Evolutionary conservation across 2,888 invertebrate genomes (phyloP).

Genomic region (Eudemis profundana): DNA sequence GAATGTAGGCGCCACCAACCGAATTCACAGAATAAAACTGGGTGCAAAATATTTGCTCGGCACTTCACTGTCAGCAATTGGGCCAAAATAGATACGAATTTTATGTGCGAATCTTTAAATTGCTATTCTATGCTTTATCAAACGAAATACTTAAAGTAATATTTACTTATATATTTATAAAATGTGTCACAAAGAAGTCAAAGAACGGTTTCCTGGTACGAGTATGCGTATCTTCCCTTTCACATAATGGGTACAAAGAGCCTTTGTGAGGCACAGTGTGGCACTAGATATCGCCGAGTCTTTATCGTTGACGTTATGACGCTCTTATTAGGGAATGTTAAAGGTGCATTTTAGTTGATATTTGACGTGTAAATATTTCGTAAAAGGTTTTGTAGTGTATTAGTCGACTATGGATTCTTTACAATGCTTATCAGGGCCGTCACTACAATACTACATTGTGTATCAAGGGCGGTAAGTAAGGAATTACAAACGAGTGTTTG

Average conservation of each 20-base stretch:
- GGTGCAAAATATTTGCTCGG: constrained; percentile 24
- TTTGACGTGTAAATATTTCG: neutral
- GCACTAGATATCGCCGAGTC: constrained; percentile 43
- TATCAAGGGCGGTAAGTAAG: too few relatives aligned
- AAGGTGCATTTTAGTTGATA: constrained; percentile 6
- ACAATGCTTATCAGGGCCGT: neutral
- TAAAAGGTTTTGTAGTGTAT: neutral
- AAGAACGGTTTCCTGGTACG: constrained; percentile 69
- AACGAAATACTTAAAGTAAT: neutral
- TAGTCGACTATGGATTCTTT: neutral
- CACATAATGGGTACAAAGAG: constrained; percentile 58
- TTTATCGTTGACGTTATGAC: constrained; percentile 21
- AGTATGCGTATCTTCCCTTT: constrained; percentile 52
- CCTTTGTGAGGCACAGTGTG: constrained; percentile 55
- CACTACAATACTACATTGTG: too few relatives aligned
- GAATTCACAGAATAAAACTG: constrained; percentile 24
- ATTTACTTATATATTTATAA: constrained; percentile 12
- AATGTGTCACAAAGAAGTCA: constrained; percentile 61
- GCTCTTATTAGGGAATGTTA: constrained; percentile 21
- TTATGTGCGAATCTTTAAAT: neutral
- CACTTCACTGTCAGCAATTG: constrained; percentile 28
- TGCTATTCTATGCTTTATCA: neutral
- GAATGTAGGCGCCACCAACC: constrained; percentile 21
- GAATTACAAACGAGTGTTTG: too few relatives aligned
- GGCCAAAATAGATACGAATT: constrained; percentile 13